Evolutionary conservation across 2,888 invertebrate species (phyloP), one percentile per base, ranked within the genome.

Genomic region (Agrilus cyanescens): DNA sequence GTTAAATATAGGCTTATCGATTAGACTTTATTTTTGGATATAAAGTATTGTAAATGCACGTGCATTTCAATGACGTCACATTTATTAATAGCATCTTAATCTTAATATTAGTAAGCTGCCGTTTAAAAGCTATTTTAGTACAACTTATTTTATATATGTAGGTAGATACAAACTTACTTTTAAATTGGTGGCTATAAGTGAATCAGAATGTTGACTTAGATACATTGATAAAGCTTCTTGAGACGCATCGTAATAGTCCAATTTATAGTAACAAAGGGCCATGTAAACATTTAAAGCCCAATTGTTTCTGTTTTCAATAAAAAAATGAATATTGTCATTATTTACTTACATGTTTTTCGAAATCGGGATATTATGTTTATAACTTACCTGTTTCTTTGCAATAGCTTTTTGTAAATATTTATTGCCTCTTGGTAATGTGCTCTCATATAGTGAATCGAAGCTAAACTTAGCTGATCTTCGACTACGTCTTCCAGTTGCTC

Each of bases 361-460:
- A 44, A 38, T 12, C 37, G n/a, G n/a, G n/a, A n/a, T n/a, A n/a
- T n/a, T n/a, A 32, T 15, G 15, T 15, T 37, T 25, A 41, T 48
- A 15, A 39, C 47, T 51, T 65, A 90, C 91, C 93, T 85, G 69
- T 95, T 88, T 55, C 93, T 90, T 15, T 93, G 67, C 12, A 97
- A 71, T 41, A 97, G 76, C 46, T 90, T 78, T 66, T 97, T 98
- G 63, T 98, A 98, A 49, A 97, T 91, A 63, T 97, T 96, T 47
- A 97, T 95, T 36, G 98, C 96, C 65, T 98, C 97, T 63, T 96
- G 95, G 63, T 96, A 98, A 66, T 98, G 97, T 5, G 89, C 87
- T 41, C 96, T 75, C 43, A 97, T 72, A 61, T 94, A 98, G 63
- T 98, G 96, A 52, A 98, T 87, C 1, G 96, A 90, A 1, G 97